Percentiles rank a stretch among this genome's conserved stretches.
phyloP scores from a whole-genome alignment of 2,797 vertebrate species.

The Notoglanidium macrostoma region DNA sequence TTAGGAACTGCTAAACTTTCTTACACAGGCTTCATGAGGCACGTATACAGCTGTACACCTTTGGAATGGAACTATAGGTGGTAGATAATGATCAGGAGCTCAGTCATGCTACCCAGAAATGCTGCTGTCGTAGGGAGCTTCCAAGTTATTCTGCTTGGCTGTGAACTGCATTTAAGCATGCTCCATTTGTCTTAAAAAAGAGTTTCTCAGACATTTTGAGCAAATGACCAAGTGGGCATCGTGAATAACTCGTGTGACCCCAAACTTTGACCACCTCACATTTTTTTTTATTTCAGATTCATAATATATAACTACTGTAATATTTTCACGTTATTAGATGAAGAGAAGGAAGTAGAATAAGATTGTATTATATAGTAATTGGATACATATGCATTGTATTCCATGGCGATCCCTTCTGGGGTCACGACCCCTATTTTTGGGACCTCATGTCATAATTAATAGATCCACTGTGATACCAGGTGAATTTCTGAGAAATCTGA shows the following conservation, averaged over 20 bases:
- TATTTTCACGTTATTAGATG: not conserved
- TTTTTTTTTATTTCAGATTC: not conserved
- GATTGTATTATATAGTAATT: not conserved
- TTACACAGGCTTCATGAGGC: not conserved
- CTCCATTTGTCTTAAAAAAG: not conserved
- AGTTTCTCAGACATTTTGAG: not conserved
- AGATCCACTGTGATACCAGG: not conserved
- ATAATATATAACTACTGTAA: not conserved
- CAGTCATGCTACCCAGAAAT: not conserved
- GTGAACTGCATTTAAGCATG: not conserved
- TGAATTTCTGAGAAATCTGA: not conserved
- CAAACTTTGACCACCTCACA: not conserved
- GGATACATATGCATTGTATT: not conserved
- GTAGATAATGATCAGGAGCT: not conserved
- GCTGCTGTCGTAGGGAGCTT: not conserved
- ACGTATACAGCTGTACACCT: not conserved
- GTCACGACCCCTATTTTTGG: not conserved
- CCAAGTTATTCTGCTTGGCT: not conserved
- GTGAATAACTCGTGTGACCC: not conserved
- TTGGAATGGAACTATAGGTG: not conserved
- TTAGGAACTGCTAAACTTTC: too few species aligned
- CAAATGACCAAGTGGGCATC: not conserved
- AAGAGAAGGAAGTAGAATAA: not conserved
- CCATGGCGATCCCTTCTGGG: not conserved
- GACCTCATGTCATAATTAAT: not conserved